These are phyloP conservation scores for Cistogaster globosa DNA, from an alignment of 2,888 invertebrate genomes.

Conservation along the genomic window DNA sequence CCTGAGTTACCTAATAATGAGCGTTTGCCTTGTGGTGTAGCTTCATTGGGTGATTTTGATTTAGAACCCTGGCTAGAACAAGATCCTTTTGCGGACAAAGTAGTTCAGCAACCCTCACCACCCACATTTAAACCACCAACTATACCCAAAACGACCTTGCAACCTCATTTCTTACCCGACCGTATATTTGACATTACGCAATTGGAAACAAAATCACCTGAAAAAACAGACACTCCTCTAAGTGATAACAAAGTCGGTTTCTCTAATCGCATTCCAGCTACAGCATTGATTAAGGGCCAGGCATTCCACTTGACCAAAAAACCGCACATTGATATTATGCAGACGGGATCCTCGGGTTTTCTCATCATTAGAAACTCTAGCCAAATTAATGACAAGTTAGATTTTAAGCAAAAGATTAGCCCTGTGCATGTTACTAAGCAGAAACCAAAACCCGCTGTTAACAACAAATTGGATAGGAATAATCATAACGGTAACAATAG, in stretches of 20 bases:
- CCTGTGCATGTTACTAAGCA: conserved; percentile 79
- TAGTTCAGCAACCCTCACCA: conserved; percentile 2
- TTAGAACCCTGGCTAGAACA: conserved; percentile 82
- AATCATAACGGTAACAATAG: conserved; percentile 70
- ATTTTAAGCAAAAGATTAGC: conserved; percentile 83
- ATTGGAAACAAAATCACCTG: conserved; percentile 52
- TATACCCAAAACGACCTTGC: not conserved
- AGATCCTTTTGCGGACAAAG: conserved; percentile 78
- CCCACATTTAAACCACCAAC: conserved; percentile 8
- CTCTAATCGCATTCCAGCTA: conserved; percentile 74
- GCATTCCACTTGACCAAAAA: conserved; percentile 51
- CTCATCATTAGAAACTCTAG: conserved; percentile 76
- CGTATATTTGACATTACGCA: conserved; percentile 74
- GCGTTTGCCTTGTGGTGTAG: conserved; percentile 79
- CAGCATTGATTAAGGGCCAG: conserved; percentile 13
- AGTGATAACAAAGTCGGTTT: conserved; percentile 78
- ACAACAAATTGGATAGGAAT: conserved; percentile 79
- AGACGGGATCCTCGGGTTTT: conserved; percentile 76
- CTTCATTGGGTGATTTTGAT: conserved; percentile 79
- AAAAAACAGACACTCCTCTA: conserved; percentile 50
- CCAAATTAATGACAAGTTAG: conserved; percentile 86
- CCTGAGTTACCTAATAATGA: conserved; percentile 79
- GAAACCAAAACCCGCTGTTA: conserved; percentile 75
- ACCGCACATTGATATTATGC: conserved; percentile 75
- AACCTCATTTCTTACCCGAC: conserved; percentile 70